Evolutionary conservation across 2,888 invertebrate species (phyloP), one percentile per base, ranked within the genome.

Genomic region (Mythimna lalbum): DNA sequence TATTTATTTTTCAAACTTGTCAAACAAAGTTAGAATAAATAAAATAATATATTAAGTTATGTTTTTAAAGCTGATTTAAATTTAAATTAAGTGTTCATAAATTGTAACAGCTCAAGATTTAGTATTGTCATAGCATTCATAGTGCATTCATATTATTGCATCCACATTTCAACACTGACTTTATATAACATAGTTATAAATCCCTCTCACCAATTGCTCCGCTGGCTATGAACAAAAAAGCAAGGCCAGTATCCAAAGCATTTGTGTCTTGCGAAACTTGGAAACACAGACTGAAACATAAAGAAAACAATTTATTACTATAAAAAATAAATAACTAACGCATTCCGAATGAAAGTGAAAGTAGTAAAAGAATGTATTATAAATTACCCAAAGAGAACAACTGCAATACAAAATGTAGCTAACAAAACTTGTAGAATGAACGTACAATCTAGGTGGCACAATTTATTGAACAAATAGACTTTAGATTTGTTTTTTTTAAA

Each of bases 181-280:
- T 86, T 89, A 89, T 84, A 86, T 90, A 90, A 89, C 76, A 78
- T 63, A 88, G 75, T 85, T 77, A 89, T 77, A 86, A 88, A 83
- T 89, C 85, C 89, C 90, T 89, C 95, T 95, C 88, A 96, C 96
- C 95, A 88, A 95, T 90, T 89, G 90, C 92, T 88, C 92, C 95
- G 88, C 96, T 95, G 87, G 91, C 92, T 87, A 93, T 83, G 82
- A 94, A 94, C 89, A 95, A 91, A 89, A 95, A 91, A 85, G 93
- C 93, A 92, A 96, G 93, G 90, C 95, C 93, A 89, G 90, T 92
- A 78, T 93, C 93, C 85, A 95, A 91, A 81, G 92, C 92, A 87
- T 91, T 92, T 76, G 92, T 91, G 84, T 93, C 92, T 92, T 93
- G 92, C 84, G 87, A 90, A 87, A 94, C 89, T 91, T 94, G 93